Percentiles rank a stretch among this genome's conserved stretches.
Evolutionary conservation across 2,113 vertebrate genomes (phyloP).

Genomic region (Cairina moschata): DNA sequence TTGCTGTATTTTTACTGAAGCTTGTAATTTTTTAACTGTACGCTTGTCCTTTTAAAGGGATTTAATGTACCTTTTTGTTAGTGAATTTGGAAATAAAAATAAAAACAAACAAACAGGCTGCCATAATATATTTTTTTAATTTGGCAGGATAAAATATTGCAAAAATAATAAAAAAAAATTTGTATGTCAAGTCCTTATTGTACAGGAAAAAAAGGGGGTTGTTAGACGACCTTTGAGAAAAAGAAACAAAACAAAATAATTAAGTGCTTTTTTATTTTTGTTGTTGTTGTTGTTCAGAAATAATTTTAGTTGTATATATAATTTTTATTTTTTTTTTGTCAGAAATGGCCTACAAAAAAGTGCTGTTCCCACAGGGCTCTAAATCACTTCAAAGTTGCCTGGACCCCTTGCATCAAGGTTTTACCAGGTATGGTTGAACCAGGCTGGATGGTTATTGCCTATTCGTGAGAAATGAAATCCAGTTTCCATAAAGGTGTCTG

Average conservation of each 20-base stretch:
- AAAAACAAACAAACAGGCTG: slow-evolving; percentile 89
- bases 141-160: slow-evolving; percentile 91
- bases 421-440: slow-evolving; percentile 75
- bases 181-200: slow-evolving; percentile 93
- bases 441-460: slow-evolving; percentile 62
- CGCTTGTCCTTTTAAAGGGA: slow-evolving; percentile 93
- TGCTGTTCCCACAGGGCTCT: slow-evolving; percentile 76
- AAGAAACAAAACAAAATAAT: slow-evolving; percentile 79
- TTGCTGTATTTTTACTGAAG: slow-evolving; percentile 95
- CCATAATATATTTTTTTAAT: slow-evolving; percentile 93
- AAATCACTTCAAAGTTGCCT: slow-evolving; percentile 66
- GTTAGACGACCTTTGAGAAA: slow-evolving; percentile 87
- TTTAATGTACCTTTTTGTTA: slow-evolving; percentile 89
- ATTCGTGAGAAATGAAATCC: slow-evolving; percentile 65
- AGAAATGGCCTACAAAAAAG: slow-evolving; percentile 78
- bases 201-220: slow-evolving; percentile 87
- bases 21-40: slow-evolving; percentile 95
- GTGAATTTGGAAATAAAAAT: slow-evolving; percentile 90
- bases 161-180: slow-evolving; percentile 83
- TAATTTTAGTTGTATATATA: slow-evolving; percentile 87
- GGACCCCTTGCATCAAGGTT: slow-evolving; percentile 79
- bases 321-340: slow-evolving; percentile 77
- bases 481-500: slow-evolving; percentile 57
- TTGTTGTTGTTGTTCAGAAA: slow-evolving; percentile 64
- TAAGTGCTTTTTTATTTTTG: slow-evolving; percentile 83